Evolutionary conservation across 2,113 vertebrate genomes (phyloP).

Genomic region (Nansenia antarctica): DNA sequence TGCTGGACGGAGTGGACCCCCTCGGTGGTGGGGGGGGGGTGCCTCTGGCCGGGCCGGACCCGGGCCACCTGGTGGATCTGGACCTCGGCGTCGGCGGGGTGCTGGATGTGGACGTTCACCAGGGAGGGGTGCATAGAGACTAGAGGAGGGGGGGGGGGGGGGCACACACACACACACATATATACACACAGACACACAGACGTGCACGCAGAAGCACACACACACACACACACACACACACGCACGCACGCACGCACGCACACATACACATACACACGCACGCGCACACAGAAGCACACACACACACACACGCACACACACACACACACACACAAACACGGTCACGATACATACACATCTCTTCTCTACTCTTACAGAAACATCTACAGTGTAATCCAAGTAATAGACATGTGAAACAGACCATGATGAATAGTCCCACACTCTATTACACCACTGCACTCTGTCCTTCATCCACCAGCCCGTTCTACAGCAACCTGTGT

Average conservation of each 20-base stretch:
- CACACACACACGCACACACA: background rate
- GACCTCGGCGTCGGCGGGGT: conserved; percentile 75
- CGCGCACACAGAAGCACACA: no score
- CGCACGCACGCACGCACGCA: background rate
- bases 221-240: background rate
- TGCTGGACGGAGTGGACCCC: conserved; percentile 77
- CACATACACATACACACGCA: background rate
- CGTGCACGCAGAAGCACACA: background rate
- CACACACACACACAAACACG: no score
- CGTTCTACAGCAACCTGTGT: no score
- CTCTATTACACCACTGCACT: no score
- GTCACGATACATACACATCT: background rate
- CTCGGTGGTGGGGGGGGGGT: conserved; percentile 64
- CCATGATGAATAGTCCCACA: background rate
- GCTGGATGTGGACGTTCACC: conserved; percentile 80
- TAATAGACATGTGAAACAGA: background rate
- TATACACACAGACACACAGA: background rate
- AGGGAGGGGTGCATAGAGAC: conserved; percentile 75
- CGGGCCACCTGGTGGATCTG: conserved; percentile 79
- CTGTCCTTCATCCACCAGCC: no score
- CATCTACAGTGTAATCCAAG: background rate
- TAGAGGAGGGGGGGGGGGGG: no score
- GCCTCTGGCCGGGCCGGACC: conserved; percentile 67
- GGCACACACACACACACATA: conserved; percentile 7
- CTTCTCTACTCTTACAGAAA: background rate